These are phyloP conservation scores for Eristalis pertinax DNA, from an alignment of 2,888 invertebrate species.

Conservation along the genomic window DNA sequence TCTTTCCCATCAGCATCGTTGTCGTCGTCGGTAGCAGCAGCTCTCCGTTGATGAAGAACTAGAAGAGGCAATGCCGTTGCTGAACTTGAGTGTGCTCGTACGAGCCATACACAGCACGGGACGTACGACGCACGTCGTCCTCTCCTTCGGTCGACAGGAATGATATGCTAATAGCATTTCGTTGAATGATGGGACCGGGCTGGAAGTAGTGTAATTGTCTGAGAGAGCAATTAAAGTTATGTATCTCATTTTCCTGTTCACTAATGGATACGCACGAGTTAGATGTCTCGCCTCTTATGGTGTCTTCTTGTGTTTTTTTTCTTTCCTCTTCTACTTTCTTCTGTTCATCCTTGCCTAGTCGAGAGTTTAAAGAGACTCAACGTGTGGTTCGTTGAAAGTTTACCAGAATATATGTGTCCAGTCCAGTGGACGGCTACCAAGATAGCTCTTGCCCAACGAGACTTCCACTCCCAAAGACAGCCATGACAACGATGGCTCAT, in stretches of 20 bases:
- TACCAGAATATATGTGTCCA: too few species aligned
- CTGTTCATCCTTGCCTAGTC: neutral
- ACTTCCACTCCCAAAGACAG: too few species aligned
- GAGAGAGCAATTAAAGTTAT: slow-evolving; percentile 62
- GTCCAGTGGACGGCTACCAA: too few species aligned
- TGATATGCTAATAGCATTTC: slow-evolving; percentile 54
- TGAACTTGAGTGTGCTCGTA: slow-evolving; percentile 43
- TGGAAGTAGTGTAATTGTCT: slow-evolving; percentile 55
- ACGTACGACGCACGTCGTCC: neutral
- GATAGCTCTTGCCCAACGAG: too few species aligned
- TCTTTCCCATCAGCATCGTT: slow-evolving; percentile 17
- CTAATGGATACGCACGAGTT: slow-evolving; percentile 35
- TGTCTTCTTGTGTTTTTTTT: neutral
- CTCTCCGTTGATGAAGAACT: slow-evolving; percentile 7
- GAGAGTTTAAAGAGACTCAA: neutral
- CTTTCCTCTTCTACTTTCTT: neutral
- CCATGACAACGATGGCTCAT: too few species aligned
- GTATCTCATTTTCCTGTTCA: slow-evolving; percentile 23
- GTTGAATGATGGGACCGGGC: neutral
- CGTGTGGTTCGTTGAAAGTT: too few species aligned
- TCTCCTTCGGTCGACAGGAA: neutral
- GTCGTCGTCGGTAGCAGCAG: neutral
- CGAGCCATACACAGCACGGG: neutral
- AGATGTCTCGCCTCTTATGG: neutral
- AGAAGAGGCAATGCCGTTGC: slow-evolving; percentile 49